These are phyloP conservation scores for Agelaius tricolor DNA, from an alignment of 2,113 vertebrate species.

Conservation along the genomic window DNA sequence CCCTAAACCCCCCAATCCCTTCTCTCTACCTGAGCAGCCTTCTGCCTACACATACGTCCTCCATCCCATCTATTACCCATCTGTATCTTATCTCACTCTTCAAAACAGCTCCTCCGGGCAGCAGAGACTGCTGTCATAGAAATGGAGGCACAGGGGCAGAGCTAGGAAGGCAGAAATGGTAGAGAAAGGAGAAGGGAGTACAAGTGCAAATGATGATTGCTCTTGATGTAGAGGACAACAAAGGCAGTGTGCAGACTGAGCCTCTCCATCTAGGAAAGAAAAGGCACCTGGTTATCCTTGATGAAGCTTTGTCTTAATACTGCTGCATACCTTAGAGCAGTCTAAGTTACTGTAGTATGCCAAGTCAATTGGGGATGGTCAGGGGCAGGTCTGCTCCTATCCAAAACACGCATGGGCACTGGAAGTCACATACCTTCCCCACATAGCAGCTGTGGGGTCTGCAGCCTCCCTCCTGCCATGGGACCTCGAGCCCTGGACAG, in stretches of 20 bases:
- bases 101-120: not conserved
- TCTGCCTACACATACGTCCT: not conserved
- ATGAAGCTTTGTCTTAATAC: not conserved
- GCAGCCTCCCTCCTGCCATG: not conserved
- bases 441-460: not conserved
- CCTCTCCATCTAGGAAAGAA: not conserved
- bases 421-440: not conserved
- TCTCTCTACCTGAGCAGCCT: not conserved
- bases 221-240: not conserved
- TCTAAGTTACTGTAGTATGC: not conserved
- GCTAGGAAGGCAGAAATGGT: not conserved
- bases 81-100: not conserved
- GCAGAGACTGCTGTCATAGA: not conserved
- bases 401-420: not conserved
- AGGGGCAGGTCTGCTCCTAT: not conserved
- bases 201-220: not conserved
- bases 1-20: not conserved
- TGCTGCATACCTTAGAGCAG: not conserved
- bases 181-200: not conserved
- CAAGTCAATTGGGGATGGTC: not conserved
- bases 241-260: not conserved
- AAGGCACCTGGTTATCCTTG: not conserved
- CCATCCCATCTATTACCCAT: not conserved
- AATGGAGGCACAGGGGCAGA: not conserved
- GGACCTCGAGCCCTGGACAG: not conserved